These are phyloP conservation scores for Protula sp. DNA, from an alignment of 2,888 invertebrate species.

Conservation along the genomic window DNA sequence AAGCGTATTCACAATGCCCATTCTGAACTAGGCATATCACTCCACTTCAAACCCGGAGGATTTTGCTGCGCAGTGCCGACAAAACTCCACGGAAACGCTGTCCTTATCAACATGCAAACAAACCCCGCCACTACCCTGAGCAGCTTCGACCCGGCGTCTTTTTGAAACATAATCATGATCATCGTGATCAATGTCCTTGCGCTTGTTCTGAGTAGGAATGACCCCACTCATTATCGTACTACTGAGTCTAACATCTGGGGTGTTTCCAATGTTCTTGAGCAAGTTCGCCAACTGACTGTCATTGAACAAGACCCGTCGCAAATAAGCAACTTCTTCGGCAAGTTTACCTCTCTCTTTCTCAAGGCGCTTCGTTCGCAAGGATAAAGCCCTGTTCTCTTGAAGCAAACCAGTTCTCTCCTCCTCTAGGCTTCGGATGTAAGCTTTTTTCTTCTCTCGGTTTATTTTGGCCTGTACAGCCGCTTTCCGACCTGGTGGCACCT, in stretches of 20 bases:
- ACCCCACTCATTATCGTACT: neutral
- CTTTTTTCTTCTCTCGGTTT: constrained; percentile 12
- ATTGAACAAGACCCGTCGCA: constrained; percentile 2
- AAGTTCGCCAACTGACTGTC: constrained; percentile 3
- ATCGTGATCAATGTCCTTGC: neutral
- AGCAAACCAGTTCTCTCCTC: neutral
- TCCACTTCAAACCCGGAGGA: too few species aligned
- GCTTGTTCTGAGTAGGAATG: too few species aligned
- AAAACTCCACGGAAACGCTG: constrained; percentile 8
- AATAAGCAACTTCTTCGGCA: constrained; percentile 6
- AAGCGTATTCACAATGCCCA: too few species aligned
- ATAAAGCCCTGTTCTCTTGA: neutral
- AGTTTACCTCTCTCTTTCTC: neutral
- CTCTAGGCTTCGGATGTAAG: constrained; percentile 5
- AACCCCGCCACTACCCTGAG: constrained; percentile 1
- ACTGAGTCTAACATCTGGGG: neutral
- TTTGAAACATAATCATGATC: neutral
- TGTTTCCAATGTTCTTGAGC: constrained; percentile 1
- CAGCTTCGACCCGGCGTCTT: neutral
- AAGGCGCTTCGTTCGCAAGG: neutral
- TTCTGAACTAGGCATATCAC: too few species aligned
- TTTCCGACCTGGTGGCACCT: neutral
- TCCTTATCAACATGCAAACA: constrained; percentile 11
- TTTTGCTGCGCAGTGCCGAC: constrained; percentile 3
- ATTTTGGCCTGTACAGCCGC: constrained; percentile 6